Evolutionary conservation across 2,888 invertebrate genomes (phyloP).

Genomic region (Eupithecia subumbrata): DNA sequence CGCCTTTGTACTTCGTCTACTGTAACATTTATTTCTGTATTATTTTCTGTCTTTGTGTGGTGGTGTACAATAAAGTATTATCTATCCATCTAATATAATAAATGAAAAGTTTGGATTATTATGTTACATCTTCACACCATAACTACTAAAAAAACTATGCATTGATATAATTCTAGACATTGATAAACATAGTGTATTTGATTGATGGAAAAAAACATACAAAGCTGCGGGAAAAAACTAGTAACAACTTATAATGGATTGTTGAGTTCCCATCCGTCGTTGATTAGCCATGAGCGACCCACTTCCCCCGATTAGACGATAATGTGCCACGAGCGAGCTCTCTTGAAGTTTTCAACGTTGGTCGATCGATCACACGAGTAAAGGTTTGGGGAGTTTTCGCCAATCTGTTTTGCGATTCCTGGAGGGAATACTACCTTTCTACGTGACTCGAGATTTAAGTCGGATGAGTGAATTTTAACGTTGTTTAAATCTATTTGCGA

Average conservation of each 20-base stretch:
- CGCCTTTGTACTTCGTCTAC: no score
- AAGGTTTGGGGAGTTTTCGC: not conserved
- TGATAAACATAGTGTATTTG: no score
- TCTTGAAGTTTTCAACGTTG: constrained; percentile 1
- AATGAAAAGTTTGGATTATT: no score
- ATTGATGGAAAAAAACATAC: not conserved
- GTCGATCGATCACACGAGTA: not conserved
- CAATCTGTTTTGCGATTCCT: not conserved
- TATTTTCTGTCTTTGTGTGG: no score
- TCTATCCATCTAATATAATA: no score
- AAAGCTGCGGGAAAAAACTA: no score
- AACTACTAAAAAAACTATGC: no score
- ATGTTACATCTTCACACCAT: no score
- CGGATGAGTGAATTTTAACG: not conserved
- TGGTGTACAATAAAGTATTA: no score
- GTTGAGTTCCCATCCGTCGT: not conserved
- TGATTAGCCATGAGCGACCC: constrained; percentile 11
- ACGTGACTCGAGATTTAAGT: not conserved
- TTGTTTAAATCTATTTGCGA: not conserved
- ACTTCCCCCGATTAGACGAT: not conserved
- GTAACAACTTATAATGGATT: not conserved
- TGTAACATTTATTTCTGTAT: no score
- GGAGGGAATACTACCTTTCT: not conserved
- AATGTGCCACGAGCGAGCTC: not conserved
- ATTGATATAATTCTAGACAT: no score